These are phyloP conservation scores for Oscheius sp. DNA, from an alignment of 2,888 invertebrate species.

Conservation along the genomic window DNA sequence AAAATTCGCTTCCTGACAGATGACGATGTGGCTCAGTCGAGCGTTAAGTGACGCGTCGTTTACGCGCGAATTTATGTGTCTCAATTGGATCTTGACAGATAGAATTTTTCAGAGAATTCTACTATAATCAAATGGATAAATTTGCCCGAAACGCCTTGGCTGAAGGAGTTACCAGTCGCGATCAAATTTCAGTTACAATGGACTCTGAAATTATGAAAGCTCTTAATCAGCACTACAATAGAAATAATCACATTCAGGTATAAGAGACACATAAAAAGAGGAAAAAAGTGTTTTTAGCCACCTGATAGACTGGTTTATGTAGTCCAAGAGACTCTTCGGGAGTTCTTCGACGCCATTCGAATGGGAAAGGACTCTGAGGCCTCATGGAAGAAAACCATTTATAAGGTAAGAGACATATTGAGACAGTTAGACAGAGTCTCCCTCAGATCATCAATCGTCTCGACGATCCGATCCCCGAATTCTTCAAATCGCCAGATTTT, in stretches of 20 bases:
- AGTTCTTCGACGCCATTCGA: slow-evolving; percentile 98
- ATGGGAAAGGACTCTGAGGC: slow-evolving; percentile 96
- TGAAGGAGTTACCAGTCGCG: slow-evolving; percentile 90
- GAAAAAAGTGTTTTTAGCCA: slow-evolving; percentile 78
- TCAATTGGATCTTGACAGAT: slow-evolving; percentile 4
- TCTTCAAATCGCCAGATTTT: slow-evolving; percentile 99
- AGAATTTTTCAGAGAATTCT: slow-evolving; percentile 86
- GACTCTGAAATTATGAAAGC: slow-evolving; percentile 97
- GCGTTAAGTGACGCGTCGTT: slow-evolving; percentile 20
- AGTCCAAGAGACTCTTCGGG: slow-evolving; percentile 94
- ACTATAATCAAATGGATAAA: slow-evolving; percentile 99
- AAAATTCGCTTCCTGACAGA: slow-evolving; percentile 28
- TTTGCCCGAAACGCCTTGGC: slow-evolving; percentile 96
- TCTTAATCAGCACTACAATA: slow-evolving; percentile 97
- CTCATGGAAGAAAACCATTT: slow-evolving; percentile 99
- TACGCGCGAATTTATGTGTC: slow-evolving; percentile 20
- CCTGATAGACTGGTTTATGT: slow-evolving; percentile 95
- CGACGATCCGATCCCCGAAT: slow-evolving; percentile 98
- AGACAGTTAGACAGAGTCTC: background rate
- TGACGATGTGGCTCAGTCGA: slow-evolving; percentile 23
- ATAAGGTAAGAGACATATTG: slow-evolving; percentile 77
- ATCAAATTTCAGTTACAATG: slow-evolving; percentile 84
- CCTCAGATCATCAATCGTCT: slow-evolving; percentile 87
- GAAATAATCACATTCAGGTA: slow-evolving; percentile 95
- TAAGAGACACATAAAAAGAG: background rate